A percentile compares a stretch with the other conserved stretches of the same genome.
phyloP scores from a whole-genome alignment of 2,113 vertebrate genomes.

The Amazona vittata region DNA sequence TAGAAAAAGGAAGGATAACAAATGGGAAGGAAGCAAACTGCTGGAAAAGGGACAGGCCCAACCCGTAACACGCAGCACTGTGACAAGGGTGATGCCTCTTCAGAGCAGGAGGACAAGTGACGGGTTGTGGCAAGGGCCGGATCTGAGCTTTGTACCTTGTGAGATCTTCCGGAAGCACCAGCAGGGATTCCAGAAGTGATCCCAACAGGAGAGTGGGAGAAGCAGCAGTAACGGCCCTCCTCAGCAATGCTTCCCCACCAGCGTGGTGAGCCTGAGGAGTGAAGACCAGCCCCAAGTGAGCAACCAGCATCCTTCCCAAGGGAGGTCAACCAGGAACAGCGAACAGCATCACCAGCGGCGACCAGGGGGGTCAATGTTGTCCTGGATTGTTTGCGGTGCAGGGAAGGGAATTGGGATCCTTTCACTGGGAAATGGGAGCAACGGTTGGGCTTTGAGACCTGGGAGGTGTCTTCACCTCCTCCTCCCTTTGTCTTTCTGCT shows the following conservation, averaged over 20 bases:
- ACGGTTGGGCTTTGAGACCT: background rate
- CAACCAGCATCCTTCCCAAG: background rate
- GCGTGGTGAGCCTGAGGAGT: background rate
- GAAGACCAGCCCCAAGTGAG: background rate
- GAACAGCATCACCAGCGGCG: background rate
- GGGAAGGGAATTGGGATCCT: background rate
- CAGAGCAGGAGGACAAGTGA: background rate
- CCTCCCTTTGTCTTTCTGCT: background rate
- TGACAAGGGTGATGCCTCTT: background rate
- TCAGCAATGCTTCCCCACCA: background rate
- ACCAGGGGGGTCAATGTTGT: background rate
- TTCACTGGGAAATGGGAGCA: background rate
- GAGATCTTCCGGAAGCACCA: background rate
- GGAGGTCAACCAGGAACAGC: background rate
- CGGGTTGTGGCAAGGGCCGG: background rate
- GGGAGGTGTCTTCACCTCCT: background rate
- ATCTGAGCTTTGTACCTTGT: background rate
- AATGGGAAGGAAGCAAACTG: background rate
- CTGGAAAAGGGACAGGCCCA: background rate
- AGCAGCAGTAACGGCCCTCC: background rate
- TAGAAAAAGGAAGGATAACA: background rate
- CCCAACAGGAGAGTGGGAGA: background rate
- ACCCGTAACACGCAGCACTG: background rate
- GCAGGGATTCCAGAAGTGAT: background rate
- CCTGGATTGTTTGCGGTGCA: background rate